A percentile compares a stretch with the other conserved stretches of the same genome.
Evolutionary conservation across 2,888 invertebrate genomes (phyloP).

Genomic region (Sclerodermus sp.): DNA sequence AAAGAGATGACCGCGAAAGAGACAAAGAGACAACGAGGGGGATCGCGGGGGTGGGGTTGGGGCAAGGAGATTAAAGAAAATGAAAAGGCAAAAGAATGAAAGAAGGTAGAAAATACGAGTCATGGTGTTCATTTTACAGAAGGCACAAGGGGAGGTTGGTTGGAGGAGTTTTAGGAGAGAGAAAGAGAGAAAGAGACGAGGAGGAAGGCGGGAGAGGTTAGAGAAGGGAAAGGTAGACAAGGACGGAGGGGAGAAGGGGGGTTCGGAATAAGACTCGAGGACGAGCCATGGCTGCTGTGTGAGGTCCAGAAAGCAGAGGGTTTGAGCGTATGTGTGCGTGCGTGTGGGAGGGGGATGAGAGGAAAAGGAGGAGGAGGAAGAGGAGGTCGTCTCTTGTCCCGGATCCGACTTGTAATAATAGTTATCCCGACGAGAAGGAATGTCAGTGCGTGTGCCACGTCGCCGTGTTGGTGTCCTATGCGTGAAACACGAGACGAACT

Average conservation of each 20-base stretch:
- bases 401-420: constrained; percentile 42
- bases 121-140: too few species aligned
- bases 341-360: background rate
- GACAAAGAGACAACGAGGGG: too few species aligned
- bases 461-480: constrained; percentile 7
- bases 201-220: background rate
- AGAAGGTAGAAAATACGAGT: too few species aligned
- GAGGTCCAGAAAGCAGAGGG: constrained; percentile 5
- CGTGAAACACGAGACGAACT: constrained; percentile 11
- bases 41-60: too few species aligned
- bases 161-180: too few species aligned
- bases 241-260: background rate
- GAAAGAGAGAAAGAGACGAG: too few species aligned
- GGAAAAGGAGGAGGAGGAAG: constrained; percentile 4
- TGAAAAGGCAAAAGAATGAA: too few species aligned
- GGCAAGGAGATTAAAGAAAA: too few species aligned
- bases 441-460: constrained; percentile 16
- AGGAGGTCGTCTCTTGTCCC: constrained; percentile 28
- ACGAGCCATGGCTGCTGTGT: constrained; percentile 12
- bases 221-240: background rate
- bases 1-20: too few species aligned
- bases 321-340: too few species aligned
- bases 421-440: constrained; percentile 28
- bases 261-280: constrained; percentile 6
- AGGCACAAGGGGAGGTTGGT: too few species aligned